phyloP scores from a whole-genome alignment of 2,113 vertebrate genomes.

The Tiliqua scincoides region DNA sequence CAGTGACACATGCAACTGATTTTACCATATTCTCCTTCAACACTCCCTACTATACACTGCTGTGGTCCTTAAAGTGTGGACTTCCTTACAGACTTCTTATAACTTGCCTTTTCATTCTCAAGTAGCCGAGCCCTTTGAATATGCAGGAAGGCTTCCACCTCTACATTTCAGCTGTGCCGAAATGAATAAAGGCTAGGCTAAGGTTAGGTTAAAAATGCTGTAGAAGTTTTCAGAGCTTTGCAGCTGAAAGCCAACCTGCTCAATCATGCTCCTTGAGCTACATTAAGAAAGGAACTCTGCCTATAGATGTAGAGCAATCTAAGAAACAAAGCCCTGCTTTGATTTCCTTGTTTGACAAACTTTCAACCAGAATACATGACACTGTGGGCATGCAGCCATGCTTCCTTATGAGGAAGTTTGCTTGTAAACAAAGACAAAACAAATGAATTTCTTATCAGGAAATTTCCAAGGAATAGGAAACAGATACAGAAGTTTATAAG shows the following conservation, averaged over 20 bases:
- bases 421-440: too few species aligned
- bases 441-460: not conserved
- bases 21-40: not conserved
- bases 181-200: not conserved
- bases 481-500: too few species aligned
- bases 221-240: not conserved
- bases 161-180: not conserved
- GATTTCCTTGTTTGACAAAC: not conserved
- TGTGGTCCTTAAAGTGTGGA: too few species aligned
- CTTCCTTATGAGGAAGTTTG: not conserved
- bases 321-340: too few species aligned
- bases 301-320: not conserved
- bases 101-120: not conserved
- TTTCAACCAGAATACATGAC: not conserved
- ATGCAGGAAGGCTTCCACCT: not conserved
- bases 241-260: not conserved
- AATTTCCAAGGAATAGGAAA: not conserved
- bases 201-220: not conserved
- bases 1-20: not conserved
- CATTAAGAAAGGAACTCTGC: not conserved
- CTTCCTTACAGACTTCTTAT: not conserved
- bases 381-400: not conserved
- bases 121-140: not conserved
- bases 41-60: not conserved
- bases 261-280: not conserved